Evolutionary conservation across 64 coral and sea anemone genomes (phyloP).

Genomic region (Montipora efflorescens): DNA sequence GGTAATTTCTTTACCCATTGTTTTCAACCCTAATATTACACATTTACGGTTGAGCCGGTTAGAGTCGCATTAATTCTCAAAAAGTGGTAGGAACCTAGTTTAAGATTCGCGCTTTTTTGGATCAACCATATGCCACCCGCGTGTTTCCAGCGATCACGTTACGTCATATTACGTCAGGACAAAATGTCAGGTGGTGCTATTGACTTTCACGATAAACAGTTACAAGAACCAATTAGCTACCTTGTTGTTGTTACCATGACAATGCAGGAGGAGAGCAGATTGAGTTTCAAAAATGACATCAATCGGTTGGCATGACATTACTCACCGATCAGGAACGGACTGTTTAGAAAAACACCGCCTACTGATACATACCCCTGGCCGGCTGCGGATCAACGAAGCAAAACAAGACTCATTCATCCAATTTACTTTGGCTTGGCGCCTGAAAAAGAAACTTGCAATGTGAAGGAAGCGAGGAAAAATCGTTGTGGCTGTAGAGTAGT

Average conservation of each 20-base stretch:
- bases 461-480: neutral
- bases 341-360: constrained; percentile 28
- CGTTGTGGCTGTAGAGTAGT: constrained; percentile 64
- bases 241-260: constrained; percentile 30
- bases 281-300: constrained; percentile 20
- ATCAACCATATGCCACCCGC: constrained; percentile 3
- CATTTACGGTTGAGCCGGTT: neutral
- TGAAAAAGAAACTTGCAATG: neutral
- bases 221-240: neutral
- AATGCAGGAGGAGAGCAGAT: constrained; percentile 25
- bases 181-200: constrained; percentile 40
- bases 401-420: constrained; percentile 42
- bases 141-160: constrained; percentile 10
- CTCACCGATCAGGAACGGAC: constrained; percentile 40
- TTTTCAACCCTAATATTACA: neutral
- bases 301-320: constrained; percentile 49
- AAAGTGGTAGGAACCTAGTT: neutral
- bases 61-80: constrained; percentile 1
- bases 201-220: constrained; percentile 38
- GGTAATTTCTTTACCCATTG: neutral
- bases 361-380: constrained; percentile 14
- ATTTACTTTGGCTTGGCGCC: neutral
- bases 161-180: constrained; percentile 37
- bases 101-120: constrained; percentile 36
- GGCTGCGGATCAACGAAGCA: neutral